Evolutionary conservation across 1,140 invertebrate genomes (phyloP).

Genomic region (Drosophila nigrodunni): DNA sequence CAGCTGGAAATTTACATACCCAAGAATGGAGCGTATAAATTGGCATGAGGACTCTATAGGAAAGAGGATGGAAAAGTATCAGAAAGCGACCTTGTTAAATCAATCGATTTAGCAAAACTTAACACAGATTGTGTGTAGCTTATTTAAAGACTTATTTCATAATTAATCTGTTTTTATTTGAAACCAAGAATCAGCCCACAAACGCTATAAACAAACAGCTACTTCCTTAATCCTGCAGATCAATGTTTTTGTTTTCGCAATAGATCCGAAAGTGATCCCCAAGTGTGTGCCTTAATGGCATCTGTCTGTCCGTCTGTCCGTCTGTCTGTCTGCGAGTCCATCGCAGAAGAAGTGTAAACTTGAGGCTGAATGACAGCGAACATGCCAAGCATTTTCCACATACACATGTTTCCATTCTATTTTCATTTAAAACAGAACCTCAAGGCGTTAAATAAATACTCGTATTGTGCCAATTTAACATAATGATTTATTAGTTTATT

Average conservation of each 20-base stretch:
- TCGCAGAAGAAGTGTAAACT: slow-evolving; percentile 54
- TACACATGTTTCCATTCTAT: slow-evolving; percentile 76
- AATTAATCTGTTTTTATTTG: slow-evolving; percentile 10
- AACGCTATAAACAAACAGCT: slow-evolving; percentile 22
- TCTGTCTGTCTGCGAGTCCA: slow-evolving; percentile 2
- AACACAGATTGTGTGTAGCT: no score
- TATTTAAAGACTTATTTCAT: not conserved
- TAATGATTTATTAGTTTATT: slow-evolving; percentile 81
- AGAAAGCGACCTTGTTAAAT: not conserved
- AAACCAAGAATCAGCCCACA: not conserved
- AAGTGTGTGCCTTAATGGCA: slow-evolving; percentile 37
- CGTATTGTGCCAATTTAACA: slow-evolving; percentile 74
- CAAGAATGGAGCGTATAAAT: slow-evolving; percentile 3
- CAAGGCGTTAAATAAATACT: slow-evolving; percentile 68
- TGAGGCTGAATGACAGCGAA: slow-evolving; percentile 64
- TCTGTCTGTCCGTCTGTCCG: slow-evolving; percentile 57
- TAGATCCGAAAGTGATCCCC: slow-evolving; percentile 23
- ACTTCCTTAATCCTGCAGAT: slow-evolving; percentile 35
- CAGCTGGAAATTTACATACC: slow-evolving; percentile 8
- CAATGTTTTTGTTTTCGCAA: slow-evolving; percentile 32
- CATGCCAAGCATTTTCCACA: slow-evolving; percentile 75
- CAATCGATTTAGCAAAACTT: no score
- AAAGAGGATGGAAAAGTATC: not conserved
- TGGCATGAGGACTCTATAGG: no score
- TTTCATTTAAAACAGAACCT: slow-evolving; percentile 58